Base-by-base conservation (phyloP, 2,113 vertebrate genomes). In the Oreochromis spilurus region DNA sequence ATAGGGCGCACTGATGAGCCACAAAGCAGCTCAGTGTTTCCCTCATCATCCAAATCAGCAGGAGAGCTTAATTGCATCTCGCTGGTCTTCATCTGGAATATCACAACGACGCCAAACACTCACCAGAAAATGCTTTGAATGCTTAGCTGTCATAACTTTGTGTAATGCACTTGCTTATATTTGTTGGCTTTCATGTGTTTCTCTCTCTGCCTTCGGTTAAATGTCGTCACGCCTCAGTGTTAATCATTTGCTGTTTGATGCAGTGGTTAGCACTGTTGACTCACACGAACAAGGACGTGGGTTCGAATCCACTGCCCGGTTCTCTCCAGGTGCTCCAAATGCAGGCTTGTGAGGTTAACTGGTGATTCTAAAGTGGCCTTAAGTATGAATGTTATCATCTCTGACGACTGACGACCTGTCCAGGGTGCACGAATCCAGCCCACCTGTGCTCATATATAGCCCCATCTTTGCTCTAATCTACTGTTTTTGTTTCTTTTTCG, bases 1-100 rank as follows among this genome's bases (percentile, higher is more conserved):
- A 90, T 43, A 60, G 84, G 79, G 36, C n/a, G 40, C 83, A 86
- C 85, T 92, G 82, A 93, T 82, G 85, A 84, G 45, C 70, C 26
- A 62, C 53, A 88, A 82, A 83, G 72, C 38, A 57, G 53, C 13
- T 2, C 72, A 29, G 48, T 70, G 67, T 83, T 67, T 84, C 19
- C 55, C 24, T 19, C 40, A n/a, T 38, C 6, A 12, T 82, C 29
- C n/a, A 70, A 43, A 81, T 72, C 79, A 54, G 19, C 65, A 16
- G 50, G 34, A 84, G 53, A 70, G 38, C 43, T 54, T 79, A 81
- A 81, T 85, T 87, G 36, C 14, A 24, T 40, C 50, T 65, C 13
- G 4, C 11, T 38, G 16, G 29, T 4, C 34, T 82, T 70, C 19
- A 40, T 24, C 8, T 6, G 53, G 17, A 57, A 13, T 31, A 45